These are phyloP conservation scores for Dermatophagoides farinae DNA, from an alignment of 1,140 invertebrate species.

Conservation along the genomic window DNA sequence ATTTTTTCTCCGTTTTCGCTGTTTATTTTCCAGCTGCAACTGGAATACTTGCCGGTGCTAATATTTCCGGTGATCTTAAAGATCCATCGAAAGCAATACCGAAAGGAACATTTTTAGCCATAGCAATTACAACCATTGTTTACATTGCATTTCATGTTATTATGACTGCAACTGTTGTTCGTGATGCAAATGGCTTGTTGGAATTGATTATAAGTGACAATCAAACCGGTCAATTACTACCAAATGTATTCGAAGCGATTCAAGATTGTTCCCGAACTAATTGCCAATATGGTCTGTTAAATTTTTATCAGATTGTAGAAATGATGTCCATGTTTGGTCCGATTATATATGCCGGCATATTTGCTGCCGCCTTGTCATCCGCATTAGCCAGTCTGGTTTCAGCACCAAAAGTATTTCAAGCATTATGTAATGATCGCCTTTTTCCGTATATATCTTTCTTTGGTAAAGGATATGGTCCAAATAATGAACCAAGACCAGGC, in stretches of 20 bases:
- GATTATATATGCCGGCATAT: slow-evolving; percentile 37
- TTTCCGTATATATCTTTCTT: slow-evolving; percentile 83
- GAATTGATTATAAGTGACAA: neutral
- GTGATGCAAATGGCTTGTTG: slow-evolving; percentile 47
- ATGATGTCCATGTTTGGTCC: slow-evolving; percentile 30
- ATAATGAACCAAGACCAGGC: slow-evolving; percentile 72
- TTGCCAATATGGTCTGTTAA: slow-evolving; percentile 18
- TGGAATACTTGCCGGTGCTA: slow-evolving; percentile 35
- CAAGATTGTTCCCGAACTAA: slow-evolving; percentile 8
- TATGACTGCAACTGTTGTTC: slow-evolving; percentile 44
- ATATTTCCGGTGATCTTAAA: slow-evolving; percentile 36
- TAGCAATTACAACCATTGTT: slow-evolving; percentile 55
- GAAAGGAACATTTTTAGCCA: slow-evolving; percentile 62
- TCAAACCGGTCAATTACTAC: neutral
- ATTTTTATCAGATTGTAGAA: slow-evolving; percentile 28
- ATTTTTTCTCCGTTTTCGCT: slow-evolving; percentile 34
- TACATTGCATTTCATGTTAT: slow-evolving; percentile 62
- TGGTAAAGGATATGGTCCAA: slow-evolving; percentile 79
- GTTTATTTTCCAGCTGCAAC: slow-evolving; percentile 36
- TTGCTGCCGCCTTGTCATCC: slow-evolving; percentile 41
- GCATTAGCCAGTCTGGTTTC: slow-evolving; percentile 39
- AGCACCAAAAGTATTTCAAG: slow-evolving; percentile 36
- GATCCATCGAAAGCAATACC: slow-evolving; percentile 33
- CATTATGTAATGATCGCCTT: slow-evolving; percentile 69
- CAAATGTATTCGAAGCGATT: neutral